These are phyloP conservation scores for Cataglyphis albicans DNA, from an alignment of 2,888 invertebrate species.

Conservation along the genomic window DNA sequence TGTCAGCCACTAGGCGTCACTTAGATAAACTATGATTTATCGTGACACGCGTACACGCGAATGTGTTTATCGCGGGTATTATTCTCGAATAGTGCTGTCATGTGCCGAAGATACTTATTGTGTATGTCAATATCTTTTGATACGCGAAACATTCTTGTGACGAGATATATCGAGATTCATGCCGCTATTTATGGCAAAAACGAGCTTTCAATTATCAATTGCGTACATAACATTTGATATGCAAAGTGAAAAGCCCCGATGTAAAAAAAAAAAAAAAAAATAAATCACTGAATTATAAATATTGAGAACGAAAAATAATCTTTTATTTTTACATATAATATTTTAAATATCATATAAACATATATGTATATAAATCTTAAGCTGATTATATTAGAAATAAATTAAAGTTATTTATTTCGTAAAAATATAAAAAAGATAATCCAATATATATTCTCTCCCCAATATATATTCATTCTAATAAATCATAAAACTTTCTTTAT, in stretches of 20 bases:
- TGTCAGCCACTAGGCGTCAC: slow-evolving; percentile 26
- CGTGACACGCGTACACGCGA: slow-evolving; percentile 47
- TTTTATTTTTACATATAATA: not conserved
- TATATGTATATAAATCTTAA: not conserved
- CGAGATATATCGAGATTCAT: slow-evolving; percentile 17
- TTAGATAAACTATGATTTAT: slow-evolving; percentile 74
- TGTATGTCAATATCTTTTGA: slow-evolving; percentile 30
- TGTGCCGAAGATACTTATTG: slow-evolving; percentile 67
- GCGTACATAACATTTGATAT: not conserved
- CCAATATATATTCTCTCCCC: not conserved
- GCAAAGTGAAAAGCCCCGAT: not conserved
- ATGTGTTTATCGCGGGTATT: slow-evolving; percentile 66
- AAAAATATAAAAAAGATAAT: not conserved
- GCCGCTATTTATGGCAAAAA: slow-evolving; percentile 22
- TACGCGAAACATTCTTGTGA: slow-evolving; percentile 28
- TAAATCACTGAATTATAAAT: not conserved
- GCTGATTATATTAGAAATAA: not conserved
- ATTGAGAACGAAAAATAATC: not conserved
- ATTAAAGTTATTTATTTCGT: not conserved
- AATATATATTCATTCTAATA: not conserved
- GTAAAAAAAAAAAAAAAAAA: not conserved
- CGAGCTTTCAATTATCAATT: not conserved
- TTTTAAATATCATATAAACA: not conserved
- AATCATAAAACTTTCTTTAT: not conserved
- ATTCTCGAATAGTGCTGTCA: slow-evolving; percentile 63